Evolutionary conservation across 2,797 vertebrate genomes (phyloP), one percentile per base, ranked within the genome.

Genomic region (Tadarida brasiliensis): DNA sequence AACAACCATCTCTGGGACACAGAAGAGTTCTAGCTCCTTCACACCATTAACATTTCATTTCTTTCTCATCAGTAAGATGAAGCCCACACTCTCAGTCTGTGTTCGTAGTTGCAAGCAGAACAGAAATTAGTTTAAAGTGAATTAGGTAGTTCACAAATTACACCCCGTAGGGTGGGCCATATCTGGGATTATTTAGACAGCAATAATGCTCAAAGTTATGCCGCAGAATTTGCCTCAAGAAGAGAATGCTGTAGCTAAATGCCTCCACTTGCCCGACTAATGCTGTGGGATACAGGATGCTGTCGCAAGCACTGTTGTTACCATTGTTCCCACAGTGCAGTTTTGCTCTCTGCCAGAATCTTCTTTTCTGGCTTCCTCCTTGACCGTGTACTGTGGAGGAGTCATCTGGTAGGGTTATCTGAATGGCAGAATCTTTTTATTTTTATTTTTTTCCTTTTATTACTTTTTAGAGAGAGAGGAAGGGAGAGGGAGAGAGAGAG

Each of bases 11-110:
- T 83, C 28, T 65, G 28, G 44, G 59, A 63, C 59, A 56, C 7
- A 77, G 30, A 93, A 84, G 26, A 93, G 30, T 91, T 96, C 87
- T 16, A 70, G 4, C 47, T 94, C 11, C 8, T 77, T 85, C 49
- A 33, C 12, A 83, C 4, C 1, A 0, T 83, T 91, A 57, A 70
- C 16, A 30, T 93, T 80, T 59, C 16, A 87, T 59, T 86, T 89
- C 7, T 83, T 87, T 94, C 51, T 82, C 33, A 73, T 63, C 61
- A 76, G 7, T 80, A 70, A 90, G 5, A 90, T 35, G 74, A 84
- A 95, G 39, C 8, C 15, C 33, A 71, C 22, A 30, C 17, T 65
- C 24, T 54, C 63, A 68, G 35, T 74, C n/a, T 74, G 19, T 11
- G 5, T 93, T 86, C 70, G 68, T 68, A 74, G 17, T n/a, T 39